Conservation (phyloP, 2,888 invertebrate species). For the Yponomeuta sedellus region DNA sequence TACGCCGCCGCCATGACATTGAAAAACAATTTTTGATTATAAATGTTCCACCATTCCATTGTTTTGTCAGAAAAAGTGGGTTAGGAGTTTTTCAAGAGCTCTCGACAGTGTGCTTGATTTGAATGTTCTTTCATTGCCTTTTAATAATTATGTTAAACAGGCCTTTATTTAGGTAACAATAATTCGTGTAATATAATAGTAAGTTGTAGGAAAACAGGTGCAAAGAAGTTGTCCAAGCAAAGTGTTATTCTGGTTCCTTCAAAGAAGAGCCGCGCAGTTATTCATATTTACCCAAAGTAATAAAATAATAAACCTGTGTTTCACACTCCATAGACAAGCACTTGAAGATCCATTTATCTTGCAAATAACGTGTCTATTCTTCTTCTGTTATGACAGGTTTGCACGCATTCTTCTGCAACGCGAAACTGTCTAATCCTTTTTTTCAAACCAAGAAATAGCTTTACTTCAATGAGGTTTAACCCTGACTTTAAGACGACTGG, state of each 20-base stretch:
- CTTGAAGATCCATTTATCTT: neutral
- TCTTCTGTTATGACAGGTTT: neutral
- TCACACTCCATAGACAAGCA: neutral
- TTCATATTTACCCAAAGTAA: neutral
- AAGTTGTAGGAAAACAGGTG: neutral
- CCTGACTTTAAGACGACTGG: neutral
- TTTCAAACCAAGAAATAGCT: neutral
- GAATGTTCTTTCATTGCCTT: neutral
- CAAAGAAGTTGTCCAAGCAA: neutral
- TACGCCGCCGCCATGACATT: conserved; percentile 29
- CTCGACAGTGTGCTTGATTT: conserved; percentile 3
- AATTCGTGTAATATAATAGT: neutral
- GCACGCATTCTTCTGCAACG: neutral
- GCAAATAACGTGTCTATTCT: neutral
- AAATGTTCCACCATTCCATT: neutral
- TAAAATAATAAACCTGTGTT: conserved; percentile 2
- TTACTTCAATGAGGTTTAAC: neutral
- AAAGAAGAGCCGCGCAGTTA: neutral
- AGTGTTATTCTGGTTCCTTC: neutral
- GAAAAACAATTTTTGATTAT: conserved; percentile 17
- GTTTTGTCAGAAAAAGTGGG: conserved; percentile 10
- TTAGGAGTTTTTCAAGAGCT: neutral
- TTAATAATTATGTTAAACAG: neutral
- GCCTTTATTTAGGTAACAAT: neutral
- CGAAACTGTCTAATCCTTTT: neutral